Percentiles rank a stretch among this genome's conserved stretches.
These are phyloP conservation scores for Brachyalestes nurse DNA, from an alignment of 2,797 vertebrate genomes.

Conservation along the genomic window DNA sequence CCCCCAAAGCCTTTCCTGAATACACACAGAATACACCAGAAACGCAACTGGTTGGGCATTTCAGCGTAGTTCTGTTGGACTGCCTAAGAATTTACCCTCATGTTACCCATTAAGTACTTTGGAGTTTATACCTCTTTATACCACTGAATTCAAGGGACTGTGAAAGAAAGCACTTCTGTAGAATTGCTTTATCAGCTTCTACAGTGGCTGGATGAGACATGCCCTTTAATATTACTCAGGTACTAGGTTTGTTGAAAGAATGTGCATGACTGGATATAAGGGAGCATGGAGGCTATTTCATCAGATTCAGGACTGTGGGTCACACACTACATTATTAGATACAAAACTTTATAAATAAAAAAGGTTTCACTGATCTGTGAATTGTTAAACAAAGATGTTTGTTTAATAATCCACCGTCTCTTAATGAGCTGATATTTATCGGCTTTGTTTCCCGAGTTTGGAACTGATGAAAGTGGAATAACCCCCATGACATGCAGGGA, in stretches of 20 bases:
- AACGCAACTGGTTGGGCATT: too few relatives aligned
- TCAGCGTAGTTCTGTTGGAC: too few relatives aligned
- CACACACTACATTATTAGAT: not conserved
- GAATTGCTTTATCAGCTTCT: not conserved
- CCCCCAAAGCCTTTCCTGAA: too few relatives aligned
- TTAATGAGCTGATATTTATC: not conserved
- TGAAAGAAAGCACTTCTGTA: too few relatives aligned
- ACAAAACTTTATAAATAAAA: not conserved
- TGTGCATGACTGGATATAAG: conserved; percentile 12
- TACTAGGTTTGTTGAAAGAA: not conserved
- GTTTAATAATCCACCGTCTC: conserved; percentile 55
- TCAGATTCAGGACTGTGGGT: not conserved
- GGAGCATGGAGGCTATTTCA: conserved; percentile 54
- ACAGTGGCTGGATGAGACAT: not conserved
- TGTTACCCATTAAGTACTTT: too few relatives aligned
- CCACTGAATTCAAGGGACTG: too few relatives aligned
- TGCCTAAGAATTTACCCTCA: too few relatives aligned
- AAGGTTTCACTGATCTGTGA: conserved; percentile 2
- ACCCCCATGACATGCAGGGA: conserved; percentile 60
- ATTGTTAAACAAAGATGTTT: conserved; percentile 54
- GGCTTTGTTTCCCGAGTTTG: not conserved
- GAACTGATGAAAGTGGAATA: conserved; percentile 44
- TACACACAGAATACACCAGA: too few relatives aligned
- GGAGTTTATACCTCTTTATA: too few relatives aligned
- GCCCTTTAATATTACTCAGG: conserved; percentile 10